Evolutionary conservation across 2,113 vertebrate genomes (phyloP), one percentile per base, ranked within the genome.

Genomic region (Syngnathus scovelli): DNA sequence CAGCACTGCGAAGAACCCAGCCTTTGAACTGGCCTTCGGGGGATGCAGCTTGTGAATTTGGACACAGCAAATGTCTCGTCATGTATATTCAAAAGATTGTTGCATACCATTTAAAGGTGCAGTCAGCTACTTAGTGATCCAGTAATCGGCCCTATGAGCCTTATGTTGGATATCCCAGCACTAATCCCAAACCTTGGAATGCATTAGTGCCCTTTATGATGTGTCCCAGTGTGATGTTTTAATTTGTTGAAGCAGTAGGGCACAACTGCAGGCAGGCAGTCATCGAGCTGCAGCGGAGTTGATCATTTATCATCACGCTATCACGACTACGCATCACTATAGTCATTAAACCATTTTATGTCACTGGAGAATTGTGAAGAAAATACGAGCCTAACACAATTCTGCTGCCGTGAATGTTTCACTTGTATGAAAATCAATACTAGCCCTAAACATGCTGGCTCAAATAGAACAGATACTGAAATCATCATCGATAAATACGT

Each of bases 391-490:
- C 33, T 0, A 58, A 58, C 21, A 23, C 13, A 27, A 12, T 62
- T 1, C n/a, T 62, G 27, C 55, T 38, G 19, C 39, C 7, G 19
- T 15, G 60, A 41, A 44, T 62, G 39, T 61, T 41, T 61, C 19
- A 61, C 60, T 41, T 18, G 55, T 58, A 58, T 58, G 55, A 58
- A 36, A 58, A 58, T 58, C 55, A 58, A 58, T 58, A 58, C 2
- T 6, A 58, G 27, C 27, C 27, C 13, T 36, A 36, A 58, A 58
- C 55, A 36, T 36, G 6, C 27, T 1, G 12, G 15, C 55, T 36
- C 55, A 7, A 58, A 58, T 16, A 36, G 27, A 58, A 36, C 55
- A 58, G 13, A 36, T 16, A 58, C 55, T 58, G 13, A 58, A 58
- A 58, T 58, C 55, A 58, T 36, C 9, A 15, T 58, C 27, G 13